Conservation (phyloP, 2,113 vertebrate genomes). For the Acrocephalus arundinaceus region DNA sequence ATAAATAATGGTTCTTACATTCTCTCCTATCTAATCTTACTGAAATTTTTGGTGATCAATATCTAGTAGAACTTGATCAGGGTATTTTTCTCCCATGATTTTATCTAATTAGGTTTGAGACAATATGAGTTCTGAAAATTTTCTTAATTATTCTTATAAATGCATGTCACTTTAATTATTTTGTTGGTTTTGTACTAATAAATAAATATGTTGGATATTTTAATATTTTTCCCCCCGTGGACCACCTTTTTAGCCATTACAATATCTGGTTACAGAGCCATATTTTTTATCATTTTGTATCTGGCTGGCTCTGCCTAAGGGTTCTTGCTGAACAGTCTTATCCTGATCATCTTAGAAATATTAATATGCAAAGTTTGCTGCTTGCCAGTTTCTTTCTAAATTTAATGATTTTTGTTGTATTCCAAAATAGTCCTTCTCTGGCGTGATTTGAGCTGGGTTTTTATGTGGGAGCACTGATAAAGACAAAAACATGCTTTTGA, state of each 20-base stretch:
- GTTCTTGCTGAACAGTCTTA: neutral
- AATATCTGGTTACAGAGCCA: neutral
- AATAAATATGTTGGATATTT: neutral
- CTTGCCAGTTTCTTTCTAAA: neutral
- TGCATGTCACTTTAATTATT: neutral
- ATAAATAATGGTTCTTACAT: neutral
- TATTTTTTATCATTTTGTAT: neutral
- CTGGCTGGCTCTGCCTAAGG: neutral
- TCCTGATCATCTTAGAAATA: neutral
- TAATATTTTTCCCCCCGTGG: accelerated
- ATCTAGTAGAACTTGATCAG: neutral
- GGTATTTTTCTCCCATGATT: neutral
- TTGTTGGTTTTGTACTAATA: neutral
- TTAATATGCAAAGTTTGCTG: neutral
- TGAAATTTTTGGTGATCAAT: neutral
- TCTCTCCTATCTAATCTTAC: neutral
- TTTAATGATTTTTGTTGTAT: neutral
- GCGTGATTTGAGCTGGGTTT: neutral
- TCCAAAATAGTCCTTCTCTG: neutral
- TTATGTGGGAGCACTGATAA: neutral
- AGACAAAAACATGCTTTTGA: neutral
- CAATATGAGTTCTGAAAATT: neutral
- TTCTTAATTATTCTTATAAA: neutral
- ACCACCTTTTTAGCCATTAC: neutral
- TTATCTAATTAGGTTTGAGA: neutral